Base-by-base conservation (phyloP, 2,797 vertebrate genomes). In the Limosa lapponica region DNA sequence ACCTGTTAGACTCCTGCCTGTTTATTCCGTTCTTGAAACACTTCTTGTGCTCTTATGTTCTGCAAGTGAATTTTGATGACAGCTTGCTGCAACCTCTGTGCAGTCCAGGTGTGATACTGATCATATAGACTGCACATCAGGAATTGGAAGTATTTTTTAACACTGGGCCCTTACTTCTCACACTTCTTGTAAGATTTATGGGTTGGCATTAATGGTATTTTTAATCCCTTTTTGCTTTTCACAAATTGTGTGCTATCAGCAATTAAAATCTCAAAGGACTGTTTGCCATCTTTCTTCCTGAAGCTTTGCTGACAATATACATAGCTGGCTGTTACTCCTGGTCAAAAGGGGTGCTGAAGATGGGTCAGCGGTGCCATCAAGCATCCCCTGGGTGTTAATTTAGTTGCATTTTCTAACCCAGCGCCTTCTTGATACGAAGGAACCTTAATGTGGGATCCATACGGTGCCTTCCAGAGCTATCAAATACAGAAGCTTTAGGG, bases 211-310 rank as follows among this genome's bases (percentile, higher is more conserved):
- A 27, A n/a, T 51, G n/a, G 3, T 44, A 28, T 16, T 81, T 75
- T 51, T 43, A 12, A 37, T 73, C 51, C 17, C 30, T 27, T 90
- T 11, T 15, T 54, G 62, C 61, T 70, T 80, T 54, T 65, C 57
- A 32, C 10, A 59, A 43, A 24, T 44, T 0, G 0, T 17, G 25
- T 44, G 10, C 24, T 57, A 25, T 43, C 19, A 37, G n/a, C 23
- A 69, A 17, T 37, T 58, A 30, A 82, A 82, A 67, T 69, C 27
- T 27, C 19, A 58, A 64, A 64, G 72, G 62, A 25, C 36, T 49
- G 13, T 59, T 43, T 80, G 20, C 41, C 6, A 18, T 48, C 51
- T 65, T 39, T 70, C 32, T 7, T 65, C 32, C 19, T 61, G 73
- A 43, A 49, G 20, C 73, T 58, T 69, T 87, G 57, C 51, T 64